A percentile compares a stretch with the other conserved stretches of the same genome.
phyloP scores from a whole-genome alignment of 2,113 vertebrate species.

The Sakesphorus luctuosus region DNA sequence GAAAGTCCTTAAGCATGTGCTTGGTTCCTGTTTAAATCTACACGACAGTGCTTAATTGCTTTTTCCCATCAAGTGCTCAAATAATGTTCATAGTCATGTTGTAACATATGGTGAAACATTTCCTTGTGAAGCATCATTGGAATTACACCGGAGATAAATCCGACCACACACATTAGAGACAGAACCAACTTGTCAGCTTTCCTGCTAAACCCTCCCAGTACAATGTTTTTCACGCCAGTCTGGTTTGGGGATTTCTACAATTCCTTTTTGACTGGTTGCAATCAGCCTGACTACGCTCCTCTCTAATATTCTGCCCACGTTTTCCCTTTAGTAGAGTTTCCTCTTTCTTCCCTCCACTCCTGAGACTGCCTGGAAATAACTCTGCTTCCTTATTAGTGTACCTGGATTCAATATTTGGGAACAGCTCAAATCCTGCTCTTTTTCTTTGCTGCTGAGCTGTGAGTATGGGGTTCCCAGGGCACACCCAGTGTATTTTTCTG shows the following conservation, averaged over 20 bases:
- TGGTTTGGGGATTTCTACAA: conserved; percentile 17
- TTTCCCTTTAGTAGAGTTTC: conserved; percentile 17
- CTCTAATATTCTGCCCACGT: conserved; percentile 38
- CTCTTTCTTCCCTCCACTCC: conserved; percentile 23
- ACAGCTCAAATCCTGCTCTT: background rate
- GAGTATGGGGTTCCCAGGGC: background rate
- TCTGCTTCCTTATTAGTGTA: conserved; percentile 4
- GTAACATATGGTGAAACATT: conserved; percentile 23
- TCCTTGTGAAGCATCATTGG: background rate
- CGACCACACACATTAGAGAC: background rate
- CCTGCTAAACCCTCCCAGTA: background rate
- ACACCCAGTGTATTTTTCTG: background rate
- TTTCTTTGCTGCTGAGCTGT: background rate
- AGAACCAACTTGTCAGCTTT: background rate
- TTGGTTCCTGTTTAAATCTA: conserved; percentile 45
- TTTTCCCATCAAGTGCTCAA: conserved; percentile 42
- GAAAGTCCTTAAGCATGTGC: background rate
- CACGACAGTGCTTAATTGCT: conserved; percentile 46
- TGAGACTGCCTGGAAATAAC: background rate
- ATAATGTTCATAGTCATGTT: background rate
- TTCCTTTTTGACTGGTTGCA: background rate
- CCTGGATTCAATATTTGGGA: conserved; percentile 46
- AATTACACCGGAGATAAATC: conserved; percentile 28
- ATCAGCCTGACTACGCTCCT: background rate
- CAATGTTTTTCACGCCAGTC: background rate